These are phyloP conservation scores for Amphipyra berbera DNA, from an alignment of 2,888 invertebrate species.

Conservation along the genomic window DNA sequence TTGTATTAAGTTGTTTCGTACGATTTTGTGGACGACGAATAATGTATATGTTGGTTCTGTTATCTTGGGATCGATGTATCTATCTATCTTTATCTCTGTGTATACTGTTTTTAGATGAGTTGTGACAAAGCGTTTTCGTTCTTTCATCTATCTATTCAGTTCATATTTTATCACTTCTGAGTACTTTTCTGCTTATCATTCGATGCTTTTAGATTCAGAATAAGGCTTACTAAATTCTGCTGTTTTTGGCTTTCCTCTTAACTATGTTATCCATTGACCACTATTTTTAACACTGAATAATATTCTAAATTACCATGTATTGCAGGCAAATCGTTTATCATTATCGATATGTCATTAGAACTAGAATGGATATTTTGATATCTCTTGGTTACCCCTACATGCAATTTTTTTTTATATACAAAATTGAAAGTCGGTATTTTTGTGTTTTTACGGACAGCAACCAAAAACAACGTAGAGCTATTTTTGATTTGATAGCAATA, in stretches of 20 bases:
- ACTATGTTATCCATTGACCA: no score
- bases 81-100: slow-evolving; percentile 6
- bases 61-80: slow-evolving; percentile 47
- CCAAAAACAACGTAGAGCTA: no score
- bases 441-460: no score
- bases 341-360: no score
- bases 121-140: slow-evolving; percentile 47
- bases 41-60: slow-evolving; percentile 61
- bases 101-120: slow-evolving; percentile 46
- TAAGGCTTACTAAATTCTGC: not conserved
- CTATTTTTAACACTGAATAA: no score
- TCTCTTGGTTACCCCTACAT: no score
- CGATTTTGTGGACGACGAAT: slow-evolving; percentile 66
- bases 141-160: slow-evolving; percentile 49
- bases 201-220: not conserved
- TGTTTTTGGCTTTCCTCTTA: not conserved
- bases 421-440: no score
- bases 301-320: no score
- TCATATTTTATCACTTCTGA: slow-evolving; percentile 27
- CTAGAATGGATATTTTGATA: no score
- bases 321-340: not conserved
- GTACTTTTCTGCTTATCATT: slow-evolving; percentile 25
- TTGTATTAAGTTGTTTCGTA: slow-evolving; percentile 81
- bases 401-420: no score
- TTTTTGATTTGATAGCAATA: no score